Base-by-base conservation (phyloP, 2,888 invertebrate genomes). In the Nowickia ferox region DNA sequence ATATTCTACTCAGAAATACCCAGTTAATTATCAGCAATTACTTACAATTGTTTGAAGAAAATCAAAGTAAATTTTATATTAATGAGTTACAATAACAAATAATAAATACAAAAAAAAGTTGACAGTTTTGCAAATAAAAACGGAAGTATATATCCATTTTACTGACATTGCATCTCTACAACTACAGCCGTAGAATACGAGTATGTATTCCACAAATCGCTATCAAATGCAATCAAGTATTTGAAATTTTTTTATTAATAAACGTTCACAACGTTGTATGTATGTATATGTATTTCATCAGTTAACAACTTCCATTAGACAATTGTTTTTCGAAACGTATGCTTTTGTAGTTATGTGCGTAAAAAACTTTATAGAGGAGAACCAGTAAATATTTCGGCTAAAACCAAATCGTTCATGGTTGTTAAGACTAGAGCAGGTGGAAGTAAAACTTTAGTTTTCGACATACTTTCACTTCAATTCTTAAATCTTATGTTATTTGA, bases 281-380 rank as follows among this genome's bases (percentile, higher is more conserved):
- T n/a, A 80, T 66, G 13, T 65, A 22, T 83, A 55, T 30, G 0
- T 3, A 0, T 30, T 69, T 66, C 53, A 80, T 68, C 53, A 69
- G 69, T 76, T 84, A 71, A 76, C 75, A 84, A 65, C 42, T 65
- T 80, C 71, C 48, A 80, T 77, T 83, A 71, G 48, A 71, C 63
- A 77, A 83, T 75, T 75, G 59, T 68, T 61, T 69, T 71, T n/a
- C n/a, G 13, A 69, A 61, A 69, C 10, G 48, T 40, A 51, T n/a
- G 30, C 30, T 30, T 30, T 0, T 30, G 30, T 6, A 30, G 6
- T 6, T 30, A 10, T 57, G 15, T 38, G 38, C 38, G 38, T 57
- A 55, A 66, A 59, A 48, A 61, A 15, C 5, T 40, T 51, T 42
- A 1, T 48, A 9, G 46, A 59, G 59, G 59, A 48, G 48, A 72